Evolutionary conservation across 2,113 vertebrate genomes (phyloP).

Genomic region (Aphyosemion australe): DNA sequence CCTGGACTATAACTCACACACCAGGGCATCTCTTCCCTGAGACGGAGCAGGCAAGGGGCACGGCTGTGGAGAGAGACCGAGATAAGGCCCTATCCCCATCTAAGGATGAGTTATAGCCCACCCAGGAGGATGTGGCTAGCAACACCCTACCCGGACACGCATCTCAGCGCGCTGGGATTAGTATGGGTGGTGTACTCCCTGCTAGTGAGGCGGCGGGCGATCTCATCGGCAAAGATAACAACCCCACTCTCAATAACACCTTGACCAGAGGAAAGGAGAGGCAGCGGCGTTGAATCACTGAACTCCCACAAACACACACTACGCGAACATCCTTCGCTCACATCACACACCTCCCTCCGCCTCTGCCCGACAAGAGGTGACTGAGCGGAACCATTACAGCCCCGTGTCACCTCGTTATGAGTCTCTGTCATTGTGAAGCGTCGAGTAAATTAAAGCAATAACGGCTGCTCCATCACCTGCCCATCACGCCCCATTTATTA

Average conservation of each 20-base stretch:
- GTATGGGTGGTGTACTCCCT: constrained; percentile 39
- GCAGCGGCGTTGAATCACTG: constrained; percentile 44
- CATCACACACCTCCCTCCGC: constrained; percentile 9
- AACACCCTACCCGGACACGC: constrained; percentile 56
- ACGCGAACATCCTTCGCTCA: constrained; percentile 4
- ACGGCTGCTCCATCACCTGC: constrained; percentile 65
- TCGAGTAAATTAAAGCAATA: constrained; percentile 70
- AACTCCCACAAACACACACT: constrained; percentile 13
- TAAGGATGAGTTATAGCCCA: constrained; percentile 78
- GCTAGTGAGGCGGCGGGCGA: constrained; percentile 48
- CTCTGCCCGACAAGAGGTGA: constrained; percentile 52
- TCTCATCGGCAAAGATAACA: constrained; percentile 66
- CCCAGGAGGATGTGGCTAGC: constrained; percentile 71
- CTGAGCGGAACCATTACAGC: constrained; percentile 64
- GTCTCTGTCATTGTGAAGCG: constrained; percentile 65
- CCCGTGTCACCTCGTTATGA: constrained; percentile 68
- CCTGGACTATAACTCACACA: constrained; percentile 70
- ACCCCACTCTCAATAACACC: constrained; percentile 73
- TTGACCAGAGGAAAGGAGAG: constrained; percentile 64
- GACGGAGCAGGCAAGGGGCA: constrained; percentile 61
- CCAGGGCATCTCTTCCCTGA: constrained; percentile 61
- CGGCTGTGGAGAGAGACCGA: constrained; percentile 56
- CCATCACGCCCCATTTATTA: constrained; percentile 71
- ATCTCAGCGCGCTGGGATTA: constrained; percentile 49
- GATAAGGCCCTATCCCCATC: constrained; percentile 70